Percentiles rank a stretch among this genome's conserved stretches.
Conservation (phyloP, 2,888 invertebrate genomes). For the Dicycla oo region DNA sequence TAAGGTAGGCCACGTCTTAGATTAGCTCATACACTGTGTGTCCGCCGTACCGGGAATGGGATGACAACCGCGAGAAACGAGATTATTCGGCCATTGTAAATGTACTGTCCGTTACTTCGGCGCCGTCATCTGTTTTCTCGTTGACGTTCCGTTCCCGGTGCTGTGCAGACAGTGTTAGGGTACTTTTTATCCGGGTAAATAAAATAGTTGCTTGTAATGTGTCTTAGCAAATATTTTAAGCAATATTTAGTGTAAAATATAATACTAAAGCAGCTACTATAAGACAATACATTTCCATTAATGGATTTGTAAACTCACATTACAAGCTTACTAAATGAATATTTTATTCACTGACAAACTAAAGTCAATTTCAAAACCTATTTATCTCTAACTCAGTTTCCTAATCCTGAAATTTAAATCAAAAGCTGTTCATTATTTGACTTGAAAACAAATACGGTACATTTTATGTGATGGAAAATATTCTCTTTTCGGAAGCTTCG, state of each 20-base stretch:
- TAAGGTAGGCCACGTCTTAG: too few species aligned
- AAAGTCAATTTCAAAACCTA: constrained; percentile 4
- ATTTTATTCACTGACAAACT: constrained; percentile 2
- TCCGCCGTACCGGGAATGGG: too few species aligned
- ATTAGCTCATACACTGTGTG: too few species aligned
- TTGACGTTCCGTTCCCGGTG: too few species aligned
- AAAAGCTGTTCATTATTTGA: constrained; percentile 24
- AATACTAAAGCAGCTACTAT: neutral
- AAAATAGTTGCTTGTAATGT: neutral
- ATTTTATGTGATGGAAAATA: constrained; percentile 13
- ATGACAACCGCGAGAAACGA: too few species aligned
- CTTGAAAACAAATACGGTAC: neutral
- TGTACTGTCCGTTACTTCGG: too few species aligned
- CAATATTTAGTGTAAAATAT: neutral
- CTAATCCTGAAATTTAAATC: constrained; percentile 17
- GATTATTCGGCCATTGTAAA: too few species aligned
- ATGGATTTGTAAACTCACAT: neutral
- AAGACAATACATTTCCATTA: neutral
- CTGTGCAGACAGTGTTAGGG: too few species aligned
- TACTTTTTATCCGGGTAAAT: neutral
- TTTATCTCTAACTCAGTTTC: constrained; percentile 12
- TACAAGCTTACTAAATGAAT: neutral
- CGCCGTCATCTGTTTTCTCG: too few species aligned
- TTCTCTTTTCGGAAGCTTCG: neutral
- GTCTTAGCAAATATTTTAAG: too few species aligned